Conservation (phyloP, 2,888 invertebrate genomes). For the Latrodectus hesperus region DNA sequence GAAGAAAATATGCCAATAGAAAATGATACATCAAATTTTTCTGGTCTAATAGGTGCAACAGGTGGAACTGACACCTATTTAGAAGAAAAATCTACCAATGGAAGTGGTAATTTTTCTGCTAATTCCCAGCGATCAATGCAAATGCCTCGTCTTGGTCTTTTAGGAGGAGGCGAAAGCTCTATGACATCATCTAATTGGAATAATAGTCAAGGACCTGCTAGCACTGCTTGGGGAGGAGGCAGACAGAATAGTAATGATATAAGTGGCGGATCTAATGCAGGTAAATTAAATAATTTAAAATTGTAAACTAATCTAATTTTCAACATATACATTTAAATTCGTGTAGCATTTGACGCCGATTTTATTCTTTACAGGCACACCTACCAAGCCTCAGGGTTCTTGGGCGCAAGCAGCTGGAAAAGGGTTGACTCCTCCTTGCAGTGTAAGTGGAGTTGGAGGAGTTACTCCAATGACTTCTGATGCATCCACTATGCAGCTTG, state of each 20-base stretch:
- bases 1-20: conserved; percentile 34
- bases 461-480: conserved; percentile 3
- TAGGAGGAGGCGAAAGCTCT: conserved; percentile 88
- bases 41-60: conserved; percentile 67
- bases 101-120: conserved; percentile 5
- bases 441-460: conserved; percentile 30
- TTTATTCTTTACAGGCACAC: conserved; percentile 47
- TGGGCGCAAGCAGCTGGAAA: conserved; percentile 79
- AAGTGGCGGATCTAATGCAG: conserved; percentile 44
- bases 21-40: conserved; percentile 31
- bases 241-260: conserved; percentile 20
- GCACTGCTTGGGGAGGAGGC: conserved; percentile 27
- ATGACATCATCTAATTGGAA: conserved; percentile 85
- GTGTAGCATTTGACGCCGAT: no score
- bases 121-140: conserved; percentile 36
- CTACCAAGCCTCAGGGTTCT: conserved; percentile 72
- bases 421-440: conserved; percentile 73
- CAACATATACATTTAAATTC: no score
- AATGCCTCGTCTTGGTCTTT: conserved; percentile 80
- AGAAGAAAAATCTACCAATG: conserved; percentile 8
- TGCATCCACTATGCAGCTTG: conserved; percentile 1
- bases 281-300: conserved; percentile 5
- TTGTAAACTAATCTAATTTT: not conserved
- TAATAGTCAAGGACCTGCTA: conserved; percentile 80
- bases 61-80: conserved; percentile 43